Evolutionary conservation across 2,797 vertebrate genomes (phyloP), one percentile per base, ranked within the genome.

Genomic region (Melanotaenia pygmaea): DNA sequence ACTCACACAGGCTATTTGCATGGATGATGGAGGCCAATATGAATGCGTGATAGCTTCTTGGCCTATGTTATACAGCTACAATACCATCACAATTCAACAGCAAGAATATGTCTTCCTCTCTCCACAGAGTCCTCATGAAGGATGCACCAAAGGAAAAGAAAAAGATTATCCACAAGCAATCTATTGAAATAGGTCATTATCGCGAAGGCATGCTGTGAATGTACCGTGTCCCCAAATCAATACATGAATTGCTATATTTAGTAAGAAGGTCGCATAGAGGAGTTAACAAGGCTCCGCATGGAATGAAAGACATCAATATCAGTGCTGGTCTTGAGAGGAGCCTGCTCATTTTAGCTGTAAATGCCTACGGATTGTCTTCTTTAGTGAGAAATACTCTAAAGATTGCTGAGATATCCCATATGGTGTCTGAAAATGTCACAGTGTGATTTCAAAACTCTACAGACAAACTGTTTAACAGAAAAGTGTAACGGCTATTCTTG

Each of bases 221-320:
- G 84, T 80, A 72, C 84, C 67, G 54, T 69, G 84, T 89, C 88
- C 81, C 82, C 88, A 87, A 94, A 94, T 95, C 94, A 88, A 95
- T 94, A 93, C 74, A 77, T 72, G 81, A 85, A 86, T 62, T 67
- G 81, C 90, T 94, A 93, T 94, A 93, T 92, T 88, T 91, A 91
- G 92, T 88, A 94, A 94, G 90, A 94, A 92, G 93, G 93, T 94
- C 93, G 81, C 37, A 59, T 87, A 90, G 89, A 93, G 91, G 91
- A 93, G 91, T 88, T 89, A 79, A 81, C 75, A 70, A 88, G 65
- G 73, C 72, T 82, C 85, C 50, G 59, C 56, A 67, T 80, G 82
- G 79, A 85, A 81, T 76, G 79, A 81, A 78, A 82, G 84, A 88
- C 90, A 92, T 91, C 83, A 83, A 64, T 64, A 80, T 87, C 79